phyloP scores from a whole-genome alignment of 2,888 invertebrate genomes.

The Limnephilus lunatus region DNA sequence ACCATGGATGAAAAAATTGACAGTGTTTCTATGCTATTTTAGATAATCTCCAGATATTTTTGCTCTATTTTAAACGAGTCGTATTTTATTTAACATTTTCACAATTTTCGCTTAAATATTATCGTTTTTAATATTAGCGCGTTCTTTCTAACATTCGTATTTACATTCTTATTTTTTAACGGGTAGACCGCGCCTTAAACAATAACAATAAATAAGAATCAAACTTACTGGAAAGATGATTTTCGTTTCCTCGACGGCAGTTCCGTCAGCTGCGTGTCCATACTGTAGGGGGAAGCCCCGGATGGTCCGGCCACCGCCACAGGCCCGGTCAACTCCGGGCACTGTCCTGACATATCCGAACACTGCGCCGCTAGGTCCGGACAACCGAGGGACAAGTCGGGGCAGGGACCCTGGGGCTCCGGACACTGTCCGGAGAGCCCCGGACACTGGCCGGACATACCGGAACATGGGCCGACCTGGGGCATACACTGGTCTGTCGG shows the following conservation, averaged over 20 bases:
- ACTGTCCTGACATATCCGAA: neutral
- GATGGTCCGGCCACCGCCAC: slow-evolving; percentile 20
- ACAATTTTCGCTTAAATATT: too few relatives aligned
- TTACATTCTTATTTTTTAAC: too few relatives aligned
- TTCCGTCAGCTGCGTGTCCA: slow-evolving; percentile 32
- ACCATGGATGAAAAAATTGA: too few relatives aligned
- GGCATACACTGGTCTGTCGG: neutral
- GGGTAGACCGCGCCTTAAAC: too few relatives aligned
- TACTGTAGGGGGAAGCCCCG: neutral
- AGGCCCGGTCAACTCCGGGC: slow-evolving; percentile 32
- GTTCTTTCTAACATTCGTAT: too few relatives aligned
- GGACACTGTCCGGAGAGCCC: neutral
- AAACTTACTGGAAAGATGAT: slow-evolving; percentile 48
- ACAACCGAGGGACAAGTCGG: neutral
- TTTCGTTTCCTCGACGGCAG: slow-evolving; percentile 47
- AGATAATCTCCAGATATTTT: too few relatives aligned
- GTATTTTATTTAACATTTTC: too few relatives aligned
- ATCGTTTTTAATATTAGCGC: too few relatives aligned
- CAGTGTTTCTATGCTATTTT: too few relatives aligned
- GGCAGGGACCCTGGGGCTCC: neutral
- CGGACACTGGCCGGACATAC: neutral
- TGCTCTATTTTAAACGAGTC: too few relatives aligned
- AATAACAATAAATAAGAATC: neutral
- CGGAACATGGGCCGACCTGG: neutral
- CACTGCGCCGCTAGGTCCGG: neutral